phyloP scores from a whole-genome alignment of 1,140 invertebrate genomes.

The Linepithema humile region DNA sequence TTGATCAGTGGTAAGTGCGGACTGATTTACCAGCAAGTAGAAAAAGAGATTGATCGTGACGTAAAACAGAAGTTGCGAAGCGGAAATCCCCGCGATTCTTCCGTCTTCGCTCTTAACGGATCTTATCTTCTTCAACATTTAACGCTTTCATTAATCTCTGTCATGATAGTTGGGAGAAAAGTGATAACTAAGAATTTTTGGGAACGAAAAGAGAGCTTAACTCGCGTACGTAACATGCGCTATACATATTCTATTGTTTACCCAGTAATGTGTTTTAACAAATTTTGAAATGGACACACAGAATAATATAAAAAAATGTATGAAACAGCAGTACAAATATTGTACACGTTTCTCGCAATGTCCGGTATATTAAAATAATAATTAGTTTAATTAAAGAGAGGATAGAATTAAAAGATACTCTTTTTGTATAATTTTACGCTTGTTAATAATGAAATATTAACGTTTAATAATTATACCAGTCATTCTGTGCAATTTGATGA shows the following conservation, averaged over 20 bases:
- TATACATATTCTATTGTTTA: background rate
- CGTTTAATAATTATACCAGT: no score
- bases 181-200: constrained; percentile 60
- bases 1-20: background rate
- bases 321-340: background rate
- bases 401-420: background rate
- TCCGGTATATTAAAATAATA: background rate
- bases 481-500: no score
- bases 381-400: background rate
- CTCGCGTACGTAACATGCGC: background rate
- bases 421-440: background rate
- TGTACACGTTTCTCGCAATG: background rate
- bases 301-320: background rate
- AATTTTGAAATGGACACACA: no score
- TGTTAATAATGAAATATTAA: no score
- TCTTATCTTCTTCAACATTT: constrained; percentile 46
- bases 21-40: constrained; percentile 32
- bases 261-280: background rate
- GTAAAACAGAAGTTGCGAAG: constrained; percentile 47
- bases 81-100: constrained; percentile 33
- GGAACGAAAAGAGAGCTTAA: constrained; percentile 12
- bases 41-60: constrained; percentile 59
- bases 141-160: constrained; percentile 60
- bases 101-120: constrained; percentile 25
- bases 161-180: constrained; percentile 46